A percentile compares a stretch with the other conserved stretches of the same genome.
These are phyloP conservation scores for Acrobeloides nanus DNA, from an alignment of 2,888 invertebrate species.

Conservation along the genomic window DNA sequence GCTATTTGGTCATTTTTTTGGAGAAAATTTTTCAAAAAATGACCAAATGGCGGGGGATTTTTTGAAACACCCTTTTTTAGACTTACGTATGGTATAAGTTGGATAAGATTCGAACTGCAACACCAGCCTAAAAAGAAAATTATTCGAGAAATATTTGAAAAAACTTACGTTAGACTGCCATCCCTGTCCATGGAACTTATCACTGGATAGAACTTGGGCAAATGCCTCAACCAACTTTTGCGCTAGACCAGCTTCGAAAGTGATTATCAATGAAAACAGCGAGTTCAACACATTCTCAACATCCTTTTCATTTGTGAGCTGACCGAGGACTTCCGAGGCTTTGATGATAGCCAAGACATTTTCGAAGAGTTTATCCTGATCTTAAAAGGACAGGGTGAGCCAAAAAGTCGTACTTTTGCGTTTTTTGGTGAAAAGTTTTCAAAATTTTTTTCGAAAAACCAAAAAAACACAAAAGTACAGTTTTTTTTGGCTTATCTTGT, in stretches of 20 bases:
- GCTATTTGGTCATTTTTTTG: no score
- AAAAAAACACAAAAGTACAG: no score
- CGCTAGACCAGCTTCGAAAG: slow-evolving; percentile 75
- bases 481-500: no score
- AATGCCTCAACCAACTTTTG: slow-evolving; percentile 81
- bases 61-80: no score
- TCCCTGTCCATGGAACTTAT: slow-evolving; percentile 28
- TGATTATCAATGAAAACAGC: slow-evolving; percentile 86
- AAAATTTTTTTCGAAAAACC: no score
- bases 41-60: no score
- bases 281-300: slow-evolving; percentile 88
- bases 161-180: slow-evolving; percentile 32
- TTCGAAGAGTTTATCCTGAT: slow-evolving; percentile 8
- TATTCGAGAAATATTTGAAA: slow-evolving; percentile 8
- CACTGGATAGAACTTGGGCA: slow-evolving; percentile 22
- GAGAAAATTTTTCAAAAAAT: no score
- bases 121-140: slow-evolving; percentile 35
- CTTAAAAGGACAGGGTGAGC: slow-evolving; percentile 26
- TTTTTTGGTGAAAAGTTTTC: no score
- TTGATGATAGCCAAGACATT: slow-evolving; percentile 13
- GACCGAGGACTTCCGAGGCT: slow-evolving; percentile 9
- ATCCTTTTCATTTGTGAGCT: slow-evolving; percentile 58
- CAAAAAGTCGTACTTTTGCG: no score
- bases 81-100: slow-evolving; percentile 84
- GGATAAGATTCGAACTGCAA: slow-evolving; percentile 66